Evolutionary conservation across 2,113 vertebrate species (phyloP).

Genomic region (Burhinus bistriatus): DNA sequence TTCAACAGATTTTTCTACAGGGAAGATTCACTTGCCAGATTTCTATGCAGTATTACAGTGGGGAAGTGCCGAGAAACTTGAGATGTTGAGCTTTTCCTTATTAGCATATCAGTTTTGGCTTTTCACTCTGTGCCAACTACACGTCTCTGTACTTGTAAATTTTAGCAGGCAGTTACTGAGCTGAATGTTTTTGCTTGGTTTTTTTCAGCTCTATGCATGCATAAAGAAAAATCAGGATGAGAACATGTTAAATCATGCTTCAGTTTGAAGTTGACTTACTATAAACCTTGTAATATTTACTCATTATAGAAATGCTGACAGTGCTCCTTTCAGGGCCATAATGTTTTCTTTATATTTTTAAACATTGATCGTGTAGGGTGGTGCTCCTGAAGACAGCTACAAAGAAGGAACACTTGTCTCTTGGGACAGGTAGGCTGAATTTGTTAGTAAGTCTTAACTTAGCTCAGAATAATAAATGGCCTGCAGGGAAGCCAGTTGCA

Average conservation of each 20-base stretch:
- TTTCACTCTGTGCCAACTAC: not conserved
- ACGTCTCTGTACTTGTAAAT: not conserved
- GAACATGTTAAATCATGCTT: not conserved
- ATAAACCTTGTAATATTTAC: not conserved
- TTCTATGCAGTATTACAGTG: not conserved
- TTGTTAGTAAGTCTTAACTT: not conserved
- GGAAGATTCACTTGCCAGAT: not conserved
- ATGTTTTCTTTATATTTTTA: constrained; percentile 19
- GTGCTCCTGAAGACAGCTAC: constrained; percentile 81
- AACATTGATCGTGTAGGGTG: constrained; percentile 72
- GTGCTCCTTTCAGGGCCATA: not conserved
- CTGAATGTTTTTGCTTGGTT: not conserved
- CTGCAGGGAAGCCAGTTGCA: not conserved
- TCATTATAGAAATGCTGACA: not conserved
- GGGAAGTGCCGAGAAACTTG: not conserved
- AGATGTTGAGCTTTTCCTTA: not conserved
- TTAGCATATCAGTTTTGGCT: not conserved
- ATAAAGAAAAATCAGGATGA: not conserved
- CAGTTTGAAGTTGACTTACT: not conserved
- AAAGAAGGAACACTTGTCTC: constrained; percentile 77
- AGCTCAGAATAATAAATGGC: not conserved
- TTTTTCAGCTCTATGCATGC: not conserved
- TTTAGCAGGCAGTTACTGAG: not conserved
- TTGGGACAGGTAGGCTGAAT: constrained; percentile 79
- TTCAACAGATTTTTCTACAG: not conserved